Evolutionary conservation across 2,113 vertebrate genomes (phyloP).

Genomic region (Buteo buteo): DNA sequence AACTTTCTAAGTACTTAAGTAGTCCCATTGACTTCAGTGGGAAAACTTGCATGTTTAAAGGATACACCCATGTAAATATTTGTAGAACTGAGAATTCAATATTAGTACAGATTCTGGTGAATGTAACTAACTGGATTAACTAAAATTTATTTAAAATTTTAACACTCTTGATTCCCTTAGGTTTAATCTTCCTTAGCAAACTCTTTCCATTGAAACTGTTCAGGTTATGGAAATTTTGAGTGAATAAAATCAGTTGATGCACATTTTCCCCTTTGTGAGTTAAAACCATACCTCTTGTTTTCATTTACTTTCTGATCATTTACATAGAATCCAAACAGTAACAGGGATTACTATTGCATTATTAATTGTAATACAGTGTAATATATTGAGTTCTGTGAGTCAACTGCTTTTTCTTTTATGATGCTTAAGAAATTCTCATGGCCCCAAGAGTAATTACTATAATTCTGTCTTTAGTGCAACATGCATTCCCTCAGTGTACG

Average conservation of each 20-base stretch:
- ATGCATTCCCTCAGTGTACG: conserved; percentile 75
- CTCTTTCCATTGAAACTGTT: neutral
- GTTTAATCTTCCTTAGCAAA: neutral
- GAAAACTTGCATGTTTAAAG: neutral
- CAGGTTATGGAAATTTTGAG: neutral
- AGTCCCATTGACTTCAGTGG: neutral
- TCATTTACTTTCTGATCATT: neutral
- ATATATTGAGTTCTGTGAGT: neutral
- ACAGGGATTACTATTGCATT: neutral
- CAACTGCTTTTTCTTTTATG: neutral
- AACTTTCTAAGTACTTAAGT: neutral
- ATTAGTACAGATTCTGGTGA: neutral
- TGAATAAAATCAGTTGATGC: neutral
- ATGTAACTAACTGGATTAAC: neutral
- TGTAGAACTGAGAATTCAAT: neutral
- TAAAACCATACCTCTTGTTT: neutral
- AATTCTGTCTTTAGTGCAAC: conserved; percentile 72
- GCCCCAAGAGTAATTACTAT: neutral
- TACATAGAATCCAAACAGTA: neutral
- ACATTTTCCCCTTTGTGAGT: neutral
- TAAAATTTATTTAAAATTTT: neutral
- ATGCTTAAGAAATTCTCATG: neutral
- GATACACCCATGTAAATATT: neutral
- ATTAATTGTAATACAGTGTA: neutral
- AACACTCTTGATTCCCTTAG: neutral